A percentile compares a stretch with the other conserved stretches of the same genome.
phyloP scores from a whole-genome alignment of 2,797 vertebrate species.

The Cygnus olor region DNA sequence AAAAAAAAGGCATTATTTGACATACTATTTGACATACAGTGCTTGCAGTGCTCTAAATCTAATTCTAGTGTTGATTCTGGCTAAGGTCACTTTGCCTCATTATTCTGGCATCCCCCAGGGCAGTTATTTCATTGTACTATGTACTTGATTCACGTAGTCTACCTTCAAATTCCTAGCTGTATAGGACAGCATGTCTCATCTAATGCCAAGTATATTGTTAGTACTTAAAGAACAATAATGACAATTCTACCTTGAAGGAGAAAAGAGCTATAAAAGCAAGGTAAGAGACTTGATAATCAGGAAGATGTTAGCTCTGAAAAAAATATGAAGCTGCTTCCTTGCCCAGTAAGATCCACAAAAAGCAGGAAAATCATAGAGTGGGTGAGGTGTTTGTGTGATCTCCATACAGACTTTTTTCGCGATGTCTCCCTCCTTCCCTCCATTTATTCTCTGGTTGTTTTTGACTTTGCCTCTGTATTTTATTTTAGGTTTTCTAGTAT shows the following conservation, averaged over 20 bases:
- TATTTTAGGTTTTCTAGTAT: neutral
- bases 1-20: neutral
- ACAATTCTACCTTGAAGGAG: neutral
- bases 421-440: neutral
- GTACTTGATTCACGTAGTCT: neutral
- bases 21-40: neutral
- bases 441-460: neutral
- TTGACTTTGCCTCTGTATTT: neutral
- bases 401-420: neutral
- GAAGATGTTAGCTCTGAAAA: neutral
- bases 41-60: neutral
- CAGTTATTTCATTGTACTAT: neutral
- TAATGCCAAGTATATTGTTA: neutral
- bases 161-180: neutral
- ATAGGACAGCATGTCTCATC: neutral
- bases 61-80: neutral
- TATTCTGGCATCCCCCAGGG: neutral
- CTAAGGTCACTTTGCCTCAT: slow-evolving; percentile 11
- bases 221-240: neutral
- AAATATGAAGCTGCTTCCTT: neutral
- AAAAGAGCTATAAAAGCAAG: neutral
- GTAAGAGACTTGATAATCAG: neutral
- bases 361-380: neutral
- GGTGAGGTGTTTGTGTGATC: neutral
- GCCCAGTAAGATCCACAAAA: neutral